Evolutionary conservation across 2,797 vertebrate genomes (phyloP).

Genomic region (Potorous gilbertii): DNA sequence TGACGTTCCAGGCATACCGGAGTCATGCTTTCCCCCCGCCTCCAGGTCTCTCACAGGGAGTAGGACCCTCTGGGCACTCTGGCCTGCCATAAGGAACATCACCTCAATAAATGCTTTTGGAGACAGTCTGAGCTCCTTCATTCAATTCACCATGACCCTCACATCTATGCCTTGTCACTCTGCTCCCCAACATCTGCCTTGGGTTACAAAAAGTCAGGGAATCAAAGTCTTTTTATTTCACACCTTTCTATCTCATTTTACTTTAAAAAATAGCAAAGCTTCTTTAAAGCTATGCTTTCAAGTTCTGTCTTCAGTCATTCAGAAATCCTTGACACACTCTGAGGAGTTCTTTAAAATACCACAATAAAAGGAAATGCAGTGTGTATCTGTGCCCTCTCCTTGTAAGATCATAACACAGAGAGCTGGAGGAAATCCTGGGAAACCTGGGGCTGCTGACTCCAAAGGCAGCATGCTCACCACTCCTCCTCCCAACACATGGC

Average conservation of each 20-base stretch:
- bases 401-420: neutral
- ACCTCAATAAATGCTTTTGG: too few species aligned
- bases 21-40: too few species aligned
- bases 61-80: too few species aligned
- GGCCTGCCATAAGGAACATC: too few species aligned
- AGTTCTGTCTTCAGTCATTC: neutral
- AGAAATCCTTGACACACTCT: neutral
- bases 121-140: too few species aligned
- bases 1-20: too few species aligned
- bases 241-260: neutral
- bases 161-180: too few species aligned
- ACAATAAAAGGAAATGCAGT: neutral
- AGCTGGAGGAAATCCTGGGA: neutral
- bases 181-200: neutral
- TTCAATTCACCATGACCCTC: too few species aligned
- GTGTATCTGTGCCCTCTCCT: neutral
- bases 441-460: neutral
- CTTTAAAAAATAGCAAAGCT: neutral
- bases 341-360: neutral
- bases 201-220: neutral
- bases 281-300: neutral
- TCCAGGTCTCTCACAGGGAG: too few species aligned
- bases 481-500: neutral
- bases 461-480: neutral
- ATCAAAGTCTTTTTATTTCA: neutral